phyloP scores from a whole-genome alignment of 2,113 vertebrate species.

The Riparia riparia region DNA sequence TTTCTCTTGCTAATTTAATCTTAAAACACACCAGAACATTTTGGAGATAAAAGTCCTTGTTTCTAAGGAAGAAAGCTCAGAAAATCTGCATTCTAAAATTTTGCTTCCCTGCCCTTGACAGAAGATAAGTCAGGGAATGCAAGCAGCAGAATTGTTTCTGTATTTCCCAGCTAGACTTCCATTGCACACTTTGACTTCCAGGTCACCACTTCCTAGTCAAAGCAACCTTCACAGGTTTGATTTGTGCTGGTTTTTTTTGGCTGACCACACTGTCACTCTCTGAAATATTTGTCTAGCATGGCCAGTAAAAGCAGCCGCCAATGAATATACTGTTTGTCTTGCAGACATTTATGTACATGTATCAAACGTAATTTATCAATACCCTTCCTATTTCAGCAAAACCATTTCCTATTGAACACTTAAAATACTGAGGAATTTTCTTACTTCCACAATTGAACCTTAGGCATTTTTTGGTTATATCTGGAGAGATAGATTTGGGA shows the following conservation, averaged over 20 bases:
- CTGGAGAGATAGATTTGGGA: neutral
- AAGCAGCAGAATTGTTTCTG: neutral
- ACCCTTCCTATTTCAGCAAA: neutral
- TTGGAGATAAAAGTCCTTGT: neutral
- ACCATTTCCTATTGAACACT: neutral
- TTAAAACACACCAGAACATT: neutral
- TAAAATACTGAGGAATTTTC: neutral
- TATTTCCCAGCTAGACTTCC: neutral
- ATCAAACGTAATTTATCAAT: neutral
- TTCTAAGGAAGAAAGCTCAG: neutral
- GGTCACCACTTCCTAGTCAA: neutral
- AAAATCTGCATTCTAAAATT: neutral
- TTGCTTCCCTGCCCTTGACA: neutral
- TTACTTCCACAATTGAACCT: neutral
- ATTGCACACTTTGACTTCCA: neutral
- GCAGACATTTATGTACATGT: neutral
- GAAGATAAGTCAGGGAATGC: neutral
- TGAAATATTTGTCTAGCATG: neutral
- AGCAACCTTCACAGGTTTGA: neutral
- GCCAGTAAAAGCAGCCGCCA: neutral
- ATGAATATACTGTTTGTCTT: neutral
- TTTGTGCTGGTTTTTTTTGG: neutral
- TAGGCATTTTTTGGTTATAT: neutral
- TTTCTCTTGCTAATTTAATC: neutral
- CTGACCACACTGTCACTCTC: neutral